These are phyloP conservation scores for Doryteuthis pealeii DNA, from an alignment of 1,140 invertebrate species.

Conservation along the genomic window DNA sequence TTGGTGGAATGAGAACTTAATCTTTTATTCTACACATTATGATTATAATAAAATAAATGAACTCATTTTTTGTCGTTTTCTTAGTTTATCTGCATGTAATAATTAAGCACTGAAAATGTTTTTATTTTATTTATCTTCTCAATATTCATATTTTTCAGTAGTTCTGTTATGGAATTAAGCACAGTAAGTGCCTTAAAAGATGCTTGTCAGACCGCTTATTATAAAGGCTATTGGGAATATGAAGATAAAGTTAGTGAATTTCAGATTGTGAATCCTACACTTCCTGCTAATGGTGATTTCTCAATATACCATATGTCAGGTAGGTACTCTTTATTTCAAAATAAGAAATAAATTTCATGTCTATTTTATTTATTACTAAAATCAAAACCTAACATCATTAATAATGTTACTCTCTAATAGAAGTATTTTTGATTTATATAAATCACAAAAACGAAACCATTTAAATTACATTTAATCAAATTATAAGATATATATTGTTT, in stretches of 20 bases:
- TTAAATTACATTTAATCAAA: no score
- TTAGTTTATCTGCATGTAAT: no score
- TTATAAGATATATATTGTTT: no score
- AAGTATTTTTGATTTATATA: no score
- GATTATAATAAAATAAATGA: no score
- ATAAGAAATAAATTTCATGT: neutral
- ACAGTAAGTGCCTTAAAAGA: slow-evolving; percentile 74
- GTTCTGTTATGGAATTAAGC: slow-evolving; percentile 62
- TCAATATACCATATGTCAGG: slow-evolving; percentile 75
- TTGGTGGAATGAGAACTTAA: no score
- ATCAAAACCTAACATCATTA: neutral
- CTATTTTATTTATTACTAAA: slow-evolving; percentile 4
- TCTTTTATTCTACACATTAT: no score
- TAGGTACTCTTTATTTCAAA: slow-evolving; percentile 46
- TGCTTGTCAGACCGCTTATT: slow-evolving; percentile 74
- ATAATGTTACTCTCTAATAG: slow-evolving; percentile 11
- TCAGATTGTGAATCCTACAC: slow-evolving; percentile 73
- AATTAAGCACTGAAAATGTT: no score
- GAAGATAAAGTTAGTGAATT: slow-evolving; percentile 67
- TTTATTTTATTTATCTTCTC: neutral
- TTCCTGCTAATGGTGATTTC: slow-evolving; percentile 78
- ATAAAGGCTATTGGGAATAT: slow-evolving; percentile 75
- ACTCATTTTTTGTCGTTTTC: no score
- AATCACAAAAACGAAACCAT: no score
- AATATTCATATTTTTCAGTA: slow-evolving; percentile 41